Evolutionary conservation across 2,888 invertebrate species (phyloP).

Genomic region (Blastobasis lacticolella): DNA sequence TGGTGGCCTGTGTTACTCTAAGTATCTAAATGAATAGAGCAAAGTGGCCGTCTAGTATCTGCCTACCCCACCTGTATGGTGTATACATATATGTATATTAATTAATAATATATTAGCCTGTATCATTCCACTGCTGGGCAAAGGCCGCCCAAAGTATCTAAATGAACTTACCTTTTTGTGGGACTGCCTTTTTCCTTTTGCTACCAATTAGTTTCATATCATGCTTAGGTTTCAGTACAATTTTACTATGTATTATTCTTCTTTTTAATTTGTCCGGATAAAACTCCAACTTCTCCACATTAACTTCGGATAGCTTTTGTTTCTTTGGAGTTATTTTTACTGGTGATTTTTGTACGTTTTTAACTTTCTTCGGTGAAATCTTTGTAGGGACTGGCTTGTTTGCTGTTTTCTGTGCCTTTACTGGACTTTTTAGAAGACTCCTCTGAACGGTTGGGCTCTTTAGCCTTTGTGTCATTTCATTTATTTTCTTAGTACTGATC

Average conservation of each 20-base stretch:
- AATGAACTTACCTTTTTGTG: constrained; percentile 30
- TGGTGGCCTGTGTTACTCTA: no score
- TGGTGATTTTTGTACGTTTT: neutral
- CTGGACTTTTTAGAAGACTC: constrained; percentile 7
- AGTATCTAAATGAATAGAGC: no score
- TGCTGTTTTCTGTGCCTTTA: neutral
- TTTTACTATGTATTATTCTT: constrained; percentile 24
- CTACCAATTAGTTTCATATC: constrained; percentile 38
- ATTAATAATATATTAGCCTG: no score
- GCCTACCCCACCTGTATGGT: no score
- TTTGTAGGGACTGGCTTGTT: neutral
- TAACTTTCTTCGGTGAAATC: neutral
- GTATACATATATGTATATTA: no score
- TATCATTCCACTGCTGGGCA: no score
- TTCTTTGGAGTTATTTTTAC: neutral
- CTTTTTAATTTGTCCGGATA: constrained; percentile 41
- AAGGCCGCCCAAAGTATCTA: no score
- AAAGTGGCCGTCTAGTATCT: no score
- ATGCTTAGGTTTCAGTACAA: constrained; percentile 36
- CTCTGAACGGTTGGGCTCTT: constrained; percentile 17
- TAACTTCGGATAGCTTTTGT: neutral
- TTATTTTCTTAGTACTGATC: constrained; percentile 16
- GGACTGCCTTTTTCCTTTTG: constrained; percentile 40
- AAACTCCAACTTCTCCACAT: constrained; percentile 25
- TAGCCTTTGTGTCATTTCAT: constrained; percentile 11